A percentile compares a stretch with the other conserved stretches of the same genome.
phyloP scores from a whole-genome alignment of 2,113 vertebrate species.

The Ciconia maguari region DNA sequence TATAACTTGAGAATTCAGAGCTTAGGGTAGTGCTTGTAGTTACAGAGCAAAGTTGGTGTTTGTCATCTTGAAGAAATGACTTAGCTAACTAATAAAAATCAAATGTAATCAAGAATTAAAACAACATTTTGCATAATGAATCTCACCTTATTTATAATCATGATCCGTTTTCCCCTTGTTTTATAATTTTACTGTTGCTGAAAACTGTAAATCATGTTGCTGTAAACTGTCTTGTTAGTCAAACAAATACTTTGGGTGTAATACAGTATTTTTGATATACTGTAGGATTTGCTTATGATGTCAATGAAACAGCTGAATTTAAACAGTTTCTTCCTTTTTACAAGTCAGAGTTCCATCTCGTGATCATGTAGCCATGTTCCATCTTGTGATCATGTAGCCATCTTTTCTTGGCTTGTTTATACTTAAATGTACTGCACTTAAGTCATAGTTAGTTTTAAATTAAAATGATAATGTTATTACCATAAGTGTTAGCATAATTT shows the following conservation, averaged over 20 bases:
- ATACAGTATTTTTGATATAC: background rate
- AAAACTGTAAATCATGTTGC: background rate
- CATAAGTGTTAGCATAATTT: background rate
- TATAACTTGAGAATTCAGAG: background rate
- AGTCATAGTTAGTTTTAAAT: background rate
- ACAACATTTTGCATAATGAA: background rate
- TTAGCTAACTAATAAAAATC: background rate
- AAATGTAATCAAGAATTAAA: background rate
- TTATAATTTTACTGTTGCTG: background rate
- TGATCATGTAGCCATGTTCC: background rate
- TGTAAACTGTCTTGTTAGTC: background rate
- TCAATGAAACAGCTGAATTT: background rate
- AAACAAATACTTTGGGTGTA: background rate
- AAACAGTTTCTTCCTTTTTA: background rate
- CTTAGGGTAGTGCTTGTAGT: background rate
- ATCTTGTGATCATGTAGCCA: background rate
- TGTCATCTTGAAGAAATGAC: background rate
- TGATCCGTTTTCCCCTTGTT: background rate
- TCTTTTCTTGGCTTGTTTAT: background rate
- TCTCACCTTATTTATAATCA: background rate
- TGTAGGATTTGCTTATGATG: background rate
- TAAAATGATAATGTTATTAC: background rate
- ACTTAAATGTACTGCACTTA: background rate
- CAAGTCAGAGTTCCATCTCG: background rate
- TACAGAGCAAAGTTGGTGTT: background rate